Conservation (phyloP, 2,113 vertebrate genomes). For the Ursus arctos region DNA sequence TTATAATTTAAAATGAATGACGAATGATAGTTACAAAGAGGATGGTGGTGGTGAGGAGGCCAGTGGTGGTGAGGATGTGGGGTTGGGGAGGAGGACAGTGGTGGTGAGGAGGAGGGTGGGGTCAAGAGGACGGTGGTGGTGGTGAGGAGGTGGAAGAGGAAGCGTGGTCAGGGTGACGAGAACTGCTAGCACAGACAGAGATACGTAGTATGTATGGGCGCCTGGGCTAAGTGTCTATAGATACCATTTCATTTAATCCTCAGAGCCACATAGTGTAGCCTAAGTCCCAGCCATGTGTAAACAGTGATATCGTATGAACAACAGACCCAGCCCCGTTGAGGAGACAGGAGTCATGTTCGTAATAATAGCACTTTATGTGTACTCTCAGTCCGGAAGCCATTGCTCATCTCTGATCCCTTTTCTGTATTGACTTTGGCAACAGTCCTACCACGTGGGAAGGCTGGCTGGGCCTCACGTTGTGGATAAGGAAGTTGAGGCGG, state of each 20-base stretch:
- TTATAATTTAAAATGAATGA: background rate
- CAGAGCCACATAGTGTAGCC: background rate
- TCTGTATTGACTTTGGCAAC: constrained; percentile 32
- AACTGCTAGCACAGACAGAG: background rate
- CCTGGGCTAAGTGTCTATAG: background rate
- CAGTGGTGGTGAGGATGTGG: too few relatives aligned
- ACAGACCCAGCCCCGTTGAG: background rate
- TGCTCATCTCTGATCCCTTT: background rate
- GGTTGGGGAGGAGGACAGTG: too few relatives aligned
- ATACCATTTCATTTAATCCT: background rate
- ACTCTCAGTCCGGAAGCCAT: background rate
- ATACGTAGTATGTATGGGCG: background rate
- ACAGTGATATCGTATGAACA: background rate
- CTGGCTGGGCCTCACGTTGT: background rate
- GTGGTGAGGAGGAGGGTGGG: background rate
- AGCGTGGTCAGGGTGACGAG: background rate
- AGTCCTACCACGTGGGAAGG: background rate
- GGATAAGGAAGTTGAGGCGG: background rate
- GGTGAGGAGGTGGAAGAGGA: background rate
- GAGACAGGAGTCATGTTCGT: background rate
- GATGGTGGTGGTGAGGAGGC: too few relatives aligned
- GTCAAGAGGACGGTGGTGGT: background rate
- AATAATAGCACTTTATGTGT: background rate
- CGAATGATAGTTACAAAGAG: background rate
- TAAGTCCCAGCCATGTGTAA: background rate